These are phyloP conservation scores for Bombus polaris DNA, from an alignment of 1,140 invertebrate species.

Conservation along the genomic window DNA sequence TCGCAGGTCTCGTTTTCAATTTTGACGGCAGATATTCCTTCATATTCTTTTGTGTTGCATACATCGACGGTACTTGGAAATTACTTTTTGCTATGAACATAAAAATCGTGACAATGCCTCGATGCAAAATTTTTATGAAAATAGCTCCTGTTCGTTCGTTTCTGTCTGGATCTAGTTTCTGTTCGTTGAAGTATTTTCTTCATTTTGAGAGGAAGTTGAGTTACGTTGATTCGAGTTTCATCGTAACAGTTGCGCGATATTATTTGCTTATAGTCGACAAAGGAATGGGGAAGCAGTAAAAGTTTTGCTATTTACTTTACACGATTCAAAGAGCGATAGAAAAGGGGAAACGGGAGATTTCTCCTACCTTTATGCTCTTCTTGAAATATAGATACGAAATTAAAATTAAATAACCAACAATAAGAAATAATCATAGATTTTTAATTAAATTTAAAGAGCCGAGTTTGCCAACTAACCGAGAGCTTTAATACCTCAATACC, in stretches of 20 bases:
- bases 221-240: too few relatives aligned
- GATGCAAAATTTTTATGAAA: not conserved
- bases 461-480: not conserved
- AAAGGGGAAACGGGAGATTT: not conserved
- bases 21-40: too few relatives aligned
- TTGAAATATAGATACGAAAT: too few relatives aligned
- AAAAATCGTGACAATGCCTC: not conserved
- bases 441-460: not conserved
- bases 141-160: not conserved
- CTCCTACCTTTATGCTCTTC: too few relatives aligned
- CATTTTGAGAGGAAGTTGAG: too few relatives aligned
- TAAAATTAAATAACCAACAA: not conserved
- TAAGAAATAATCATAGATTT: not conserved
- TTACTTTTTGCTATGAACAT: not conserved
- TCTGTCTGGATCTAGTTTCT: not conserved
- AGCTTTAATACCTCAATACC: not conserved
- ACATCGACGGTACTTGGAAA: not conserved
- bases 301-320: not conserved
- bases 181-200: too few relatives aligned
- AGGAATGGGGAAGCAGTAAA: not conserved
- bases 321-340: not conserved
- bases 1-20: too few relatives aligned
- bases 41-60: not conserved
- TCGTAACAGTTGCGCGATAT: too few relatives aligned
- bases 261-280: not conserved